Evolutionary conservation across 2,797 vertebrate genomes (phyloP), one percentile per base, ranked within the genome.

Genomic region (Liparis tanakae): DNA sequence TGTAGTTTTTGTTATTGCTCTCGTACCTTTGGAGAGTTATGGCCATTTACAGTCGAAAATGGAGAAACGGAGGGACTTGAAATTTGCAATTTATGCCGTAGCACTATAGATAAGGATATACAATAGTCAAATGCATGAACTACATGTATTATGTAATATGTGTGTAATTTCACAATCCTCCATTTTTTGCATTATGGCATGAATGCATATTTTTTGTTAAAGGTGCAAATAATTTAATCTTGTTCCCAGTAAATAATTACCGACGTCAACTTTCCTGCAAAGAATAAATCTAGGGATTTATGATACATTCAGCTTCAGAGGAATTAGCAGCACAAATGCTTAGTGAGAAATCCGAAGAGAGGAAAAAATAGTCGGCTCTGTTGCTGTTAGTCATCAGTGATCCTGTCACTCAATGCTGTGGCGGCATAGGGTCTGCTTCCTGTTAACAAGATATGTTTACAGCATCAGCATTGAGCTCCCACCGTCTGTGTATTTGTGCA

Each of bases 391-490:
- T 91, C 85, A 87, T 84, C 85, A 64, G 83, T 74, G 83, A 88
- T 87, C 85, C 85, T 91, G 88, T 93, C 91, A 91, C 87, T 93
- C 93, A 93, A 76, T 74, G 80, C 83, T 80, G 80, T 73, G 80
- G 85, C 48, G 81, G 84, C 87, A 91, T 80, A 76, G 89, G 89
- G 82, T 93, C 79, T 58, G 85, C 91, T 94, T 94, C 92, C 94
- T 94, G 91, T 92, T 92, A 92, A 92, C 93, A 90, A 92, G 93
- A 83, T 85, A 80, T 90, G 87, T 91, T 89, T 90, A 92, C 87
- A 89, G 91, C 89, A 87, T 93, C 92, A 92, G 91, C 91, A 85
- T 75, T 84, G 85, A 86, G 74, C 90, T 86, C 91, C 89, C 70
- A 71, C 91, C 54, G 83, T 91, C 87, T 89, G 88, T 83, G 89